Evolutionary conservation across 2,888 invertebrate genomes (phyloP).

Genomic region (Lepas anatifera): DNA sequence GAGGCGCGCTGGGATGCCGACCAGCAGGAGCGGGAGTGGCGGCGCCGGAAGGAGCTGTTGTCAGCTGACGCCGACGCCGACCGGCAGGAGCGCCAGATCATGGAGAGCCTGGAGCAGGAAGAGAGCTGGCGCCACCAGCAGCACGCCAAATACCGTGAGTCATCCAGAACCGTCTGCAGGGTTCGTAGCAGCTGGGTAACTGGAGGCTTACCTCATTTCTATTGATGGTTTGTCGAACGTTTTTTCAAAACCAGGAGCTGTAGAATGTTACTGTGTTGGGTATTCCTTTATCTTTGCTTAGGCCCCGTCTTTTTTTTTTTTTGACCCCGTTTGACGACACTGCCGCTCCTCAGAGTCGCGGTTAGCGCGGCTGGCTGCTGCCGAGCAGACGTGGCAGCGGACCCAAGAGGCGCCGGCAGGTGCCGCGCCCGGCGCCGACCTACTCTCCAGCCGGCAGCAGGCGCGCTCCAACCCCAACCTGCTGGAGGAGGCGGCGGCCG

Average conservation of each 20-base stretch:
- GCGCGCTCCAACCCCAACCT: constrained; percentile 39
- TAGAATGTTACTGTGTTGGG: no score
- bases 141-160: constrained; percentile 26
- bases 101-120: constrained; percentile 48
- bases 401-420: constrained; percentile 5
- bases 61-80: constrained; percentile 57
- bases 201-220: no score
- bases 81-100: constrained; percentile 51
- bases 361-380: background rate
- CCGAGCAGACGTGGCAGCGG: background rate
- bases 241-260: no score
- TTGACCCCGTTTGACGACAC: no score
- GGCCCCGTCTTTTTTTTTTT: no score
- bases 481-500: constrained; percentile 21
- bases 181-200: no score
- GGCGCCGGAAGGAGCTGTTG: background rate
- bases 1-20: background rate
- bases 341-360: constrained; percentile 13
- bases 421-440: constrained; percentile 33
- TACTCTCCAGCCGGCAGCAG: constrained; percentile 48
- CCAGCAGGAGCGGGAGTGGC: background rate
- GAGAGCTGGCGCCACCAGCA: constrained; percentile 45
- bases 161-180: no score
- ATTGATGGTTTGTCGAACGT: no score
- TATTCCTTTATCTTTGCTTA: no score